Evolutionary conservation across 2,113 vertebrate genomes (phyloP).

Genomic region (Anser brachyrhynchus): DNA sequence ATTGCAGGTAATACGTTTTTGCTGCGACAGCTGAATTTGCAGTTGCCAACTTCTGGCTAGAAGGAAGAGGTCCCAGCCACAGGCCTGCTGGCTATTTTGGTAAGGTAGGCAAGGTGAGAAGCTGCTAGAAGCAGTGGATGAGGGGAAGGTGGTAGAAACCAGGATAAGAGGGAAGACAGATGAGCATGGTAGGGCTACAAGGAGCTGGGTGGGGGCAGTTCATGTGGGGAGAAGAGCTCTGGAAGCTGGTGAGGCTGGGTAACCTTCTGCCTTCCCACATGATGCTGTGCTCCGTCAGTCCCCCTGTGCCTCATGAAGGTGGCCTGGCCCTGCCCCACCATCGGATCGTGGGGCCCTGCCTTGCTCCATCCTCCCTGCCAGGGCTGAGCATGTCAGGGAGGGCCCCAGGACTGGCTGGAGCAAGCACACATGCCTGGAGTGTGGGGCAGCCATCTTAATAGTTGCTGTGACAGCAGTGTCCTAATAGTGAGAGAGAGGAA

Average conservation of each 20-base stretch:
- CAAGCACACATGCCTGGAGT: accelerated
- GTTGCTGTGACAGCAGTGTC: neutral
- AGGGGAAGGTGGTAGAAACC: neutral
- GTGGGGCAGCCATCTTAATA: accelerated
- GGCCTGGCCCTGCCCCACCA: accelerated
- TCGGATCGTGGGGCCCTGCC: accelerated
- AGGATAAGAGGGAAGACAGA: neutral
- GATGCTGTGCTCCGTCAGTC: neutral
- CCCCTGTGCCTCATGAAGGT: accelerated
- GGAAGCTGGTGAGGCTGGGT: neutral
- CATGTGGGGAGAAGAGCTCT: neutral
- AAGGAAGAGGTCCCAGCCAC: neutral
- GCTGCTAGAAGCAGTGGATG: neutral
- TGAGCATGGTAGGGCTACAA: neutral
- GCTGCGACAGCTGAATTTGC: neutral
- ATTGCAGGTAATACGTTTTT: neutral
- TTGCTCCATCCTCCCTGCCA: neutral
- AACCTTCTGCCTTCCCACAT: neutral
- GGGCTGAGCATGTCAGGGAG: too few relatives aligned
- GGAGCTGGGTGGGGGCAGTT: neutral
- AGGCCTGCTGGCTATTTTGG: neutral
- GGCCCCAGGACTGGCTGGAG: accelerated
- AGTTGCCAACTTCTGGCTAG: accelerated
- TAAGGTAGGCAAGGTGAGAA: neutral
- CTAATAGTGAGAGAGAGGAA: neutral